Evolutionary conservation across 2,888 invertebrate genomes (phyloP).

Genomic region (Drosophila basisetae): DNA sequence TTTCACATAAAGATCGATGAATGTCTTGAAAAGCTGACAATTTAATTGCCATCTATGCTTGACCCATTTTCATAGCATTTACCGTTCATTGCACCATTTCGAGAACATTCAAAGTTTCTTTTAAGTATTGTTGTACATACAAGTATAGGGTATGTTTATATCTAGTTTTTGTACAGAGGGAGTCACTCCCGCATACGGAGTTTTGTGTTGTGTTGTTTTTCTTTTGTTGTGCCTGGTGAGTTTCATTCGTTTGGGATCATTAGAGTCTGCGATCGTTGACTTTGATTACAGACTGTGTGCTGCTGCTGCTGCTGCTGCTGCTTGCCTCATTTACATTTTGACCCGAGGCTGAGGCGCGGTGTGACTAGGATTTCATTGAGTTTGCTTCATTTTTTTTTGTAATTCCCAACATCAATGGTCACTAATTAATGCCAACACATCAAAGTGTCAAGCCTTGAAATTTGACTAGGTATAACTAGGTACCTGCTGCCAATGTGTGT

Average conservation of each 20-base stretch:
- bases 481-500: constrained; percentile 17
- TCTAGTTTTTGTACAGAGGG: not conserved
- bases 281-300: constrained; percentile 44
- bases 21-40: constrained; percentile 65
- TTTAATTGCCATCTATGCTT: constrained; percentile 65
- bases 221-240: constrained; percentile 32
- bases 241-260: constrained; percentile 36
- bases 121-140: constrained; percentile 8
- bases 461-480: constrained; percentile 39
- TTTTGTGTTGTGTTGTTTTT: constrained; percentile 23
- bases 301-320: not conserved
- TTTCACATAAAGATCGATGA: constrained; percentile 55
- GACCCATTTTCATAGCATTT: constrained; percentile 66
- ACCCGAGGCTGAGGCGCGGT: constrained; percentile 16
- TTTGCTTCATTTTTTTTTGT: not conserved
- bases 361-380: constrained; percentile 63
- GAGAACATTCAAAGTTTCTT: constrained; percentile 38
- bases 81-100: constrained; percentile 69
- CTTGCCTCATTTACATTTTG: constrained; percentile 57
- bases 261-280: constrained; percentile 52
- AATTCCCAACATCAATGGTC: constrained; percentile 49
- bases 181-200: constrained; percentile 49
- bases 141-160: not conserved
- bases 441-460: constrained; percentile 59
- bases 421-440: constrained; percentile 66